These are phyloP conservation scores for Hypsopygia costalis DNA, from an alignment of 2,888 invertebrate species.

Conservation along the genomic window DNA sequence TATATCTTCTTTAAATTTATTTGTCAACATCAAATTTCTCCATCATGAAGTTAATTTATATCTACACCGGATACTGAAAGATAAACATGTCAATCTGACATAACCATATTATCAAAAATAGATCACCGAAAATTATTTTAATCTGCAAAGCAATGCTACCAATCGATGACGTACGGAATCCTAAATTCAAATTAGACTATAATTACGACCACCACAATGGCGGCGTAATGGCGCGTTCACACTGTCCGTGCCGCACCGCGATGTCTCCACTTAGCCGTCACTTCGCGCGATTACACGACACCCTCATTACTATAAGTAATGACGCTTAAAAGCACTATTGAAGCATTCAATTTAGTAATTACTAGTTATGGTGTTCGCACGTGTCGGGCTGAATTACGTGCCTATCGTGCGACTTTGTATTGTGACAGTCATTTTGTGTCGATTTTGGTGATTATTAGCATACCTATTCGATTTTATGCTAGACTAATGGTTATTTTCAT, in stretches of 20 bases:
- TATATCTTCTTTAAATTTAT: no score
- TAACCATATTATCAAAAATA: background rate
- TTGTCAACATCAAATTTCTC: no score
- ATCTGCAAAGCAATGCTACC: background rate
- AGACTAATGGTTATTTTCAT: slow-evolving; percentile 12
- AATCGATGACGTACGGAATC: slow-evolving; percentile 18
- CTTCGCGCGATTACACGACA: slow-evolving; percentile 55
- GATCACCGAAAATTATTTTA: background rate
- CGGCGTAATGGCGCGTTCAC: slow-evolving; percentile 60
- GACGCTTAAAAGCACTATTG: slow-evolving; percentile 72
- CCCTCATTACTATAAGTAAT: slow-evolving; percentile 77
- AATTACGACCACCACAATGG: slow-evolving; percentile 57
- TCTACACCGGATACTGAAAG: background rate
- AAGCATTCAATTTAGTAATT: slow-evolving; percentile 77
- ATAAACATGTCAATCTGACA: background rate
- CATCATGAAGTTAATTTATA: no score
- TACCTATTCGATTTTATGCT: background rate
- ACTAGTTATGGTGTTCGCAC: slow-evolving; percentile 56
- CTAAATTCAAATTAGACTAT: slow-evolving; percentile 50
- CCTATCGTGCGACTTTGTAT: slow-evolving; percentile 38
- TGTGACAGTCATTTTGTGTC: slow-evolving; percentile 21
- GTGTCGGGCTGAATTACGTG: slow-evolving; percentile 30
- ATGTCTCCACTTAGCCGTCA: slow-evolving; percentile 65
- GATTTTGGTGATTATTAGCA: slow-evolving; percentile 4
- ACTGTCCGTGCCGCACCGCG: slow-evolving; percentile 38